Evolutionary conservation across 2,888 invertebrate species (phyloP), one percentile per base, ranked within the genome.

Genomic region (Chrysolina americana): DNA sequence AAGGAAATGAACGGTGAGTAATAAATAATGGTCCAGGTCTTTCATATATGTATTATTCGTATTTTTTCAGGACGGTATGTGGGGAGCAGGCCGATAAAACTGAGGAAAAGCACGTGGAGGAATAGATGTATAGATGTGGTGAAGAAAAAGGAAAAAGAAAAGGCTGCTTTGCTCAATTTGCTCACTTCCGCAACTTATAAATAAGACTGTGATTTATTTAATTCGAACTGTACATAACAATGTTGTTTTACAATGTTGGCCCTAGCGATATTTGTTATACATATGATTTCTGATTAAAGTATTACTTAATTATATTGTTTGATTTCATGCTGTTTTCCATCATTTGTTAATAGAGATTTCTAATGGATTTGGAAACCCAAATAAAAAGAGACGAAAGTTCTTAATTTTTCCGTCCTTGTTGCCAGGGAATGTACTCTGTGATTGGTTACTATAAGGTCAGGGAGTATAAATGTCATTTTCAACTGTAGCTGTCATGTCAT

Each of bases 1-100:
- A 96, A 98, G 86, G 99, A 99, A 90, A 98, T 99, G 96, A 99
- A 99, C 88, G 99, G 97, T 96, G 86, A 92, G 91, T 73, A 17
- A 4, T 11, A 36, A 36, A 36, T 36, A 36, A 36, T 36, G 4
- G 36, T 36, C 8, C 8, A 0, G 0, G 8, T 8, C 36, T 8
- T 36, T 36, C 36, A 28, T 3, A 28, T 28, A 28, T 28, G 2
- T 28, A 28, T 28, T 28, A 28, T 28, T 3, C 5, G 41, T 47
- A 69, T 73, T 76, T 70, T 80, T 91, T 62, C 88, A 96, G 97
- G 99, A 19, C 95, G 98, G 74, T 99, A 99, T 87, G 99, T 99
- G 0, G 99, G 99, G 74, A 99, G 98, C 85, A 92, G 99, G 50
- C 99, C 99, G 0, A 99, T 99, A 78, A 99, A 99, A 87, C 89